Evolutionary conservation across 2,797 vertebrate species (phyloP), one percentile per base, ranked within the genome.

Genomic region (Pelodytes ibericus): DNA sequence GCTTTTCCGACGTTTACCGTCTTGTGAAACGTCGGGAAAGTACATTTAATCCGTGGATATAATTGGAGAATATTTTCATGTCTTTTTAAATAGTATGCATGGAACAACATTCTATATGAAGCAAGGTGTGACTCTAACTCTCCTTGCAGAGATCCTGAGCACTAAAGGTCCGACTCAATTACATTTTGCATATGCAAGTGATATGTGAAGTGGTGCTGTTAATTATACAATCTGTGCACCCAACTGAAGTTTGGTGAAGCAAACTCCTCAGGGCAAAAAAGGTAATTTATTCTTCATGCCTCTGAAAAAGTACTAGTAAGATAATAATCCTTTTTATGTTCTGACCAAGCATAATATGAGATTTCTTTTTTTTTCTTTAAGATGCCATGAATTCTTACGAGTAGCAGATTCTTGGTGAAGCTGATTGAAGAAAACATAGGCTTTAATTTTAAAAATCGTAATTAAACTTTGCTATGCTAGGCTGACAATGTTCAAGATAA

Each of bases 161-260:
- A 30, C 18, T 10, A 22, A 30, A 72, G 75, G 75, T 77, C 68
- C 65, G 36, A 72, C 72, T 77, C 69, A 77, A 77, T 77, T 77
- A 77, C 69, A 77, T 72, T 77, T 51, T 66, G 75, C 69, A 77
- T 70, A 72, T 66, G n/a, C n/a, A 72, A 66, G 75, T 72, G 75
- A 77, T 72, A 77, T 49, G 53, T 61, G 75, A 59, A 77, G 69
- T 61, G 67, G 61, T 58, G 0, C 24, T 66, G 69, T 64, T 77
- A 77, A 77, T 77, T 77, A 77, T 72, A 51, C 69, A 67, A 77
- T 75, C 56, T 66, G 66, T 31, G 51, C 69, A 60, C 27, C 29
- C 62, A 72, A 72, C 26, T 64, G 68, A 67, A 72, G 59, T 72
- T 71, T 60, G 69, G 69, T 29, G 68, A 72, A 24, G 49, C 60